Base-by-base conservation (phyloP, 2,113 vertebrate genomes). In the Dicrurus megarhynchus region DNA sequence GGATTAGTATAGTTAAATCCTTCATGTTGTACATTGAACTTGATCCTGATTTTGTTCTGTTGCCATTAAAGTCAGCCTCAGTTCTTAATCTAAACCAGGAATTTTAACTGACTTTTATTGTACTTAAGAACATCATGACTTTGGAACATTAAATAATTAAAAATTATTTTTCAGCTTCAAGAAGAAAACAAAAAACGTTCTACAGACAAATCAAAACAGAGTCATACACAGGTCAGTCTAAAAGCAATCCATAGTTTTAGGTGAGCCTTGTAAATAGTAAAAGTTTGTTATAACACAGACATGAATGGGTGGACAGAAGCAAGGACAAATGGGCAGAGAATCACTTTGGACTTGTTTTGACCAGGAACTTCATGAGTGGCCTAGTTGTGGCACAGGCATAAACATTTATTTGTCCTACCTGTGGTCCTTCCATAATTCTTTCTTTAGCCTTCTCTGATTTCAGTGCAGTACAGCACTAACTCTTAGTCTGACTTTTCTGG, bases 151-250 rank as follows among this genome's bases (percentile, higher is more conserved):
- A 64, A 77, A 49, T 77, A 33, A 91, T 67, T 37, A 12, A 39
- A n/a, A 56, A 42, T 77, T 60, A 33, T 81, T 95, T 90, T 97
- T 87, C 95, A 96, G 95, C 77, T 90, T 87, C 68, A 98, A 96
- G 97, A 97, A 47, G 96, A 82, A 18, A 95, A 96, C 56, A 84
- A 94, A 94, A 96, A 67, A 30, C 47, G 55, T 75, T 73, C 97
- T 75, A 80, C 94, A 4, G 96, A 95, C 57, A 97, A 96, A 83
- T 95, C 97, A 85, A 97, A 97, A 55, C 98, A 99, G 98, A 98
- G 97, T 83, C 97, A 96, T 74, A 94, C 97, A 50, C 98, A 99
- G 99, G 99, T 99, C 69, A 96, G 98, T 95, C 19, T 35, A 44
- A 74, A 33, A 28, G 41, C 11, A n/a, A 7, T 32, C 24, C 7